Evolutionary conservation across 1,140 invertebrate genomes (phyloP), one percentile per base, ranked within the genome.

Genomic region (Zaprionus kolodkinae): DNA sequence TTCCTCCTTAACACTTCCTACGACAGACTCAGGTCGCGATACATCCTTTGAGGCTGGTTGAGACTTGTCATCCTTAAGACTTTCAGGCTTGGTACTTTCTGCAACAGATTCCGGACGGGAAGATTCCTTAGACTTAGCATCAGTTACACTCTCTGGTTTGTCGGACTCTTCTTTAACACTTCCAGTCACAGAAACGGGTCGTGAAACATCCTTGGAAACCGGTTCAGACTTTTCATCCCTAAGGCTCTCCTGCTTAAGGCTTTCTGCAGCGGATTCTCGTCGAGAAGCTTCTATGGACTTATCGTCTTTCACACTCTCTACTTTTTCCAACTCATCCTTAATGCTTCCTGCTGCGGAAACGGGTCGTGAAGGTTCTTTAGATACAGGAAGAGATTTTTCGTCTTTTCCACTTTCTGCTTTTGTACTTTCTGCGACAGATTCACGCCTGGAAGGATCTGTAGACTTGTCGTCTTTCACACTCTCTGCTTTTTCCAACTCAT

Each of bases 181-280:
- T 15, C 25, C 75, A 9, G 45, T 64, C 1, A 67, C 78, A 35
- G 78, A 81, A 33, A 65, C 70, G 11, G 66, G 59, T 13, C 67
- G 48, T 6, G 67, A 70, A 3, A 5, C 33, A 11, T 70, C 67
- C 25, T 70, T 70, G 1, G 67, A 70, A 3, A 27, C 7, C 7
- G 59, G 35, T 11, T 6, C 9, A 15, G 67, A 70, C 50, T 55
- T 70, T 3, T 62, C 67, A 56, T 62, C 69, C 25, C 61, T 62
- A 4, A 38, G 10, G 40, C 56, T 61, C 35, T 54, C 57, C 0
- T 59, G 17, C 10, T 73, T 73, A 0, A 15, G 15, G 17, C 59
- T 68, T 61, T 66, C 68, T 5, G 36, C 63, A 13, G 21, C 13
- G 15, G 68, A 71, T 59, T 56, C 68, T 0, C 48, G 36, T 2